A percentile compares a stretch with the other conserved stretches of the same genome.
Conservation (phyloP, 2,888 invertebrate species). For the Yponomeuta evonymella region DNA sequence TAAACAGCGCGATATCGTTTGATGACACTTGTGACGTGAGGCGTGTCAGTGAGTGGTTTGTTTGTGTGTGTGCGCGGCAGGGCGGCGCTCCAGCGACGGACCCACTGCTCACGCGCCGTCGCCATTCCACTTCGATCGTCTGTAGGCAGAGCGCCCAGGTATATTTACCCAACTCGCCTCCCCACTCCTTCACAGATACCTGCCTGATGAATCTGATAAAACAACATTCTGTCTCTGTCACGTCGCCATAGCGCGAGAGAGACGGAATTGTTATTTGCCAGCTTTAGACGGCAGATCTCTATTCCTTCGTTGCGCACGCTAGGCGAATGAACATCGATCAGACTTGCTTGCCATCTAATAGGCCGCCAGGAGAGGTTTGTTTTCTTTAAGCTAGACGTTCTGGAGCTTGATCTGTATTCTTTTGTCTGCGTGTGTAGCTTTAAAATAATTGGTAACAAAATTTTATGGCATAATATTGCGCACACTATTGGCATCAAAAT, state of each 20-base stretch:
- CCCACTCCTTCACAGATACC: background rate
- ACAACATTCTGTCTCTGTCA: too few relatives aligned
- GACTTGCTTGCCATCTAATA: too few relatives aligned
- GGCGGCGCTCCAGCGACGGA: constrained; percentile 41
- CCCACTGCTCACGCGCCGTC: constrained; percentile 82
- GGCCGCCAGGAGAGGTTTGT: too few relatives aligned
- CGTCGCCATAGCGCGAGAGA: too few relatives aligned
- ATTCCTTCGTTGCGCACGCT: too few relatives aligned
- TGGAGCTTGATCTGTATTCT: background rate
- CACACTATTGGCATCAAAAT: constrained; percentile 11
- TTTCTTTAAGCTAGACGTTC: too few relatives aligned
- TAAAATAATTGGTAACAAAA: background rate
- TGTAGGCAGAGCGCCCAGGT: constrained; percentile 78
- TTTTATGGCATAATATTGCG: constrained; percentile 17
- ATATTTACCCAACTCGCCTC: constrained; percentile 33
- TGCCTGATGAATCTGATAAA: too few relatives aligned
- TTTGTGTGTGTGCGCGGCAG: constrained; percentile 25
- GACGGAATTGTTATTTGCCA: too few relatives aligned
- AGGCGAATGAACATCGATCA: too few relatives aligned
- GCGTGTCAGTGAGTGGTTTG: constrained; percentile 10
- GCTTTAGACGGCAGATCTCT: too few relatives aligned
- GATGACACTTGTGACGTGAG: background rate
- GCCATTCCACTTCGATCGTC: constrained; percentile 85
- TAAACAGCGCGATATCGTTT: background rate
- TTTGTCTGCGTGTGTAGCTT: background rate